Evolutionary conservation across 2,797 vertebrate genomes (phyloP).

Genomic region (Scyliorhinus canicula): DNA sequence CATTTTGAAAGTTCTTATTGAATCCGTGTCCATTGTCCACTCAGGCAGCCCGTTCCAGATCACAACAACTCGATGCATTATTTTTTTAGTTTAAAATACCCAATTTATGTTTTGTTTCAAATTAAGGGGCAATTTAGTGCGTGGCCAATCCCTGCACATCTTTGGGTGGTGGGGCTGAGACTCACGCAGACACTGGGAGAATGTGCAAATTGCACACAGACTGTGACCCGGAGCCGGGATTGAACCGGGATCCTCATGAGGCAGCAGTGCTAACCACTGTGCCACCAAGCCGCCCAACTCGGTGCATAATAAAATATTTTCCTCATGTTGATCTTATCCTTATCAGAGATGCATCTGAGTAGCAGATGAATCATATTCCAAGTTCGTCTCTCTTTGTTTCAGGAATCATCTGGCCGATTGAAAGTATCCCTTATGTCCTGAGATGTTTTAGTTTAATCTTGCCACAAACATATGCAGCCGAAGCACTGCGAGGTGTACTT

Average conservation of each 20-base stretch:
- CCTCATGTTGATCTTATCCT: neutral
- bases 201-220: too few species aligned
- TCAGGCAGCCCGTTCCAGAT: neutral
- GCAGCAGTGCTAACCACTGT: too few species aligned
- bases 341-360: neutral
- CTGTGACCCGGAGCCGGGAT: too few species aligned
- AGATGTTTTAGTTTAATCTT: slow-evolving; percentile 65
- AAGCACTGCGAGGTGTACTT: slow-evolving; percentile 67
- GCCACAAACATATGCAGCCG: slow-evolving; percentile 67
- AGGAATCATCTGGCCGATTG: slow-evolving; percentile 72
- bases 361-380: neutral
- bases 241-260: too few species aligned
- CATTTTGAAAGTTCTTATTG: neutral
- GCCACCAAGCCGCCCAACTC: too few species aligned
- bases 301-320: neutral
- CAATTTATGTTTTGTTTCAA: too few species aligned
- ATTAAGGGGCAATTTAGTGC: too few species aligned
- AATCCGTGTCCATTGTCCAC: too few species aligned
- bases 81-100: too few species aligned
- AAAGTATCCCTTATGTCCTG: slow-evolving; percentile 68
- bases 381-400: neutral
- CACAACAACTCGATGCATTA: neutral
- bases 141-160: too few species aligned
- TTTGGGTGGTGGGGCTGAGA: too few species aligned
- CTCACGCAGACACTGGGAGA: too few species aligned